Percentiles rank a stretch among this genome's conserved stretches.
phyloP scores from a whole-genome alignment of 2,888 invertebrate genomes.

The Brenthis ino region DNA sequence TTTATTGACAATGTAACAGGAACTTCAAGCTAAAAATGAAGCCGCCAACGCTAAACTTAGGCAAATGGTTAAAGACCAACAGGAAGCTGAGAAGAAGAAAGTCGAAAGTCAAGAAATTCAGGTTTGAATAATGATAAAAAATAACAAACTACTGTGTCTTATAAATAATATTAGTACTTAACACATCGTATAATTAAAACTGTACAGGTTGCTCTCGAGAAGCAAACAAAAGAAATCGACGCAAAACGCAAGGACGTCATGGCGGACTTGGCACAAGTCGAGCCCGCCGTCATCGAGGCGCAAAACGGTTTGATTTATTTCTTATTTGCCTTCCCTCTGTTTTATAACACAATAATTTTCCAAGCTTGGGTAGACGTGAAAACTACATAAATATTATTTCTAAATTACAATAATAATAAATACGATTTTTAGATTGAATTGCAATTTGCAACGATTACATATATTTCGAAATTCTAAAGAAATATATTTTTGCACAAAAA shows the following conservation, averaged over 20 bases:
- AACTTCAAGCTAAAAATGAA: constrained; percentile 97
- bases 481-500: neutral
- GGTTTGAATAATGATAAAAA: constrained; percentile 49
- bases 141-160: constrained; percentile 19
- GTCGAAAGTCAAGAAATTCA: constrained; percentile 98
- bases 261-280: constrained; percentile 98
- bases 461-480: neutral
- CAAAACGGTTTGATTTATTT: constrained; percentile 90
- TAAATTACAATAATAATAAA: neutral
- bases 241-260: constrained; percentile 97
- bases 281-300: constrained; percentile 99
- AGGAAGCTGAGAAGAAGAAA: constrained; percentile 99
- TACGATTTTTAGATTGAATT: neutral
- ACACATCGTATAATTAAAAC: constrained; percentile 3
- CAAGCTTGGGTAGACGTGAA: constrained; percentile 11
- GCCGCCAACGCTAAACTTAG: constrained; percentile 99
- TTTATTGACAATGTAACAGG: constrained; percentile 63
- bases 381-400: constrained; percentile 11
- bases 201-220: constrained; percentile 84
- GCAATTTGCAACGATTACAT: neutral
- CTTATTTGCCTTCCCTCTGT: constrained; percentile 24
- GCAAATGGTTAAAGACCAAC: constrained; percentile 99
- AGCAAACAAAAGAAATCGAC: constrained; percentile 96
- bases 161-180: constrained; percentile 20
- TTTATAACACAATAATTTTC: constrained; percentile 16